These are phyloP conservation scores for Aporrectodea caliginosa DNA, from an alignment of 1,140 invertebrate species.

Conservation along the genomic window DNA sequence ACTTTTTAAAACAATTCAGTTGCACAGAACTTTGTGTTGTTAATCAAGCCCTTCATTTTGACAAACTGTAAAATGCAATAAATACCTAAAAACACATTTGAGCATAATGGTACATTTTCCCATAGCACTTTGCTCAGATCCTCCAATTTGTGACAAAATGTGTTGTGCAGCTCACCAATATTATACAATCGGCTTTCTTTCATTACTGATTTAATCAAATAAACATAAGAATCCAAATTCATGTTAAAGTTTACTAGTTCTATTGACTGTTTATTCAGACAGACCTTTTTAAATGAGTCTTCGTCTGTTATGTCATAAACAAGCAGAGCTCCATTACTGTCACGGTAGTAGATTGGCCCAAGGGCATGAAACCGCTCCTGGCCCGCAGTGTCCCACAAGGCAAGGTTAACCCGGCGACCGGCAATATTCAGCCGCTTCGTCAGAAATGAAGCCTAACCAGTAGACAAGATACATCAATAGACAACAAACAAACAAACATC, in stretches of 20 bases:
- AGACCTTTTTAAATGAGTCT: constrained; percentile 92
- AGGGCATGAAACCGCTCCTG: constrained; percentile 93
- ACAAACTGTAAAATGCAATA: too few relatives aligned
- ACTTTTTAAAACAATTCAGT: too few relatives aligned
- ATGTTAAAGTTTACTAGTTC: not conserved
- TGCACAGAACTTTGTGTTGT: too few relatives aligned
- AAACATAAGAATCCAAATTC: not conserved
- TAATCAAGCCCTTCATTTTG: too few relatives aligned
- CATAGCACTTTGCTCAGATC: too few relatives aligned
- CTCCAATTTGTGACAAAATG: too few relatives aligned
- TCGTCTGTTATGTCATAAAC: constrained; percentile 98
- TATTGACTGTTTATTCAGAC: not conserved
- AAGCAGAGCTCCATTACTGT: constrained; percentile 93
- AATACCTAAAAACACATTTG: too few relatives aligned
- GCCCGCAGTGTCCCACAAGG: constrained; percentile 98
- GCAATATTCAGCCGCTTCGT: constrained; percentile 92
- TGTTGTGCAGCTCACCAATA: too few relatives aligned
- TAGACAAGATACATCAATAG: constrained; percentile 18
- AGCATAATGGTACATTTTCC: too few relatives aligned
- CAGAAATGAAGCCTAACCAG: constrained; percentile 85
- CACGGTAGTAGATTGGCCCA: constrained; percentile 88
- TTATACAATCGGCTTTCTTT: not conserved
- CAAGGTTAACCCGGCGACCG: constrained; percentile 81
- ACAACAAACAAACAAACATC: too few relatives aligned
- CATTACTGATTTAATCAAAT: not conserved